Base-by-base conservation (phyloP, 2,888 invertebrate genomes). In the Beris chalybata region DNA sequence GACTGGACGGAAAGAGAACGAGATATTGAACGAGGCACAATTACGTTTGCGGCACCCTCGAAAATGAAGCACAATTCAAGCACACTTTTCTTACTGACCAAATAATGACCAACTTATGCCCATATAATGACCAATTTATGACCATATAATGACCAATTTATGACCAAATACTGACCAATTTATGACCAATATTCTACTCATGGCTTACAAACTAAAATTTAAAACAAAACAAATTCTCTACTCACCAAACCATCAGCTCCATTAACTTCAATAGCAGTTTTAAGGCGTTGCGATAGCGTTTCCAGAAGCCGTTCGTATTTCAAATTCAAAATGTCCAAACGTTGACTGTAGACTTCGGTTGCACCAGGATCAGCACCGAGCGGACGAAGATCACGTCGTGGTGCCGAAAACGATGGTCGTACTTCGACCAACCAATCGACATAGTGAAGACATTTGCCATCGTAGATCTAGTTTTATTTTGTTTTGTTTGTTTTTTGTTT, bases 191-290 rank as follows among this genome's bases (percentile, higher is more conserved):
- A 22, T 22, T 22, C 22, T 22, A 2, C 22, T 22, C 3, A 22
- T 22, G 22, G 22, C 1, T 22, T 22, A 22, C 22, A 22, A 38
- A 38, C 38, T 38, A 7, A 38, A 38, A 38, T 38, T 38, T 38
- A 38, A 38, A 38, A 38, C 1, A 38, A 38, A 7, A 38, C 38
- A 38, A 48, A 48, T 13, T 31, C 12, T 30, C 4, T 30, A 81
- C 81, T 81, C 75, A 81, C 81, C 81, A 80, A 75, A 73, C 80
- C 79, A 74, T 80, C 80, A 70, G 77, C 78, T 73, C 81, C 81
- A 72, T 79, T 81, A 15, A 81, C 81, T 74, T 81, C 81, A 70
- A 81, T 78, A 64, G 81, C 80, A 55, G 80, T 81, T 73, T 78
- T 78, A 44, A 81, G 74, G 69, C 81, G 75, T 72, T 81, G 80